Evolutionary conservation across 2,888 invertebrate species (phyloP).

Genomic region (Beris chalybata): DNA sequence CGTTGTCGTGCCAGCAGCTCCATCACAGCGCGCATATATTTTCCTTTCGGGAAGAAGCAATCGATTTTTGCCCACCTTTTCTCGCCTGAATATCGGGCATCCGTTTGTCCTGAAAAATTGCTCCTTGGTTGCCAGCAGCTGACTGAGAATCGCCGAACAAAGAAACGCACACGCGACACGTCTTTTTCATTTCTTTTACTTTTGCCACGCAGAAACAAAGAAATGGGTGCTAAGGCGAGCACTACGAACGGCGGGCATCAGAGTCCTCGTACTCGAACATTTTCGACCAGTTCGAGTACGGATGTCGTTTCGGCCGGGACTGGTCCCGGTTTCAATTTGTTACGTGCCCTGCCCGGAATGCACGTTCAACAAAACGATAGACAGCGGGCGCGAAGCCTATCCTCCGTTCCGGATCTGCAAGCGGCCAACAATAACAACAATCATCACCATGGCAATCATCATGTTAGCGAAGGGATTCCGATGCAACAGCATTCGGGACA

Average conservation of each 20-base stretch:
- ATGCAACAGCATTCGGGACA: conserved; percentile 42
- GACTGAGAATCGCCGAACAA: neutral
- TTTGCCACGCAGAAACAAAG: neutral
- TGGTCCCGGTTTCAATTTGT: conserved; percentile 66
- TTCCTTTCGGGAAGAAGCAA: conserved; percentile 6
- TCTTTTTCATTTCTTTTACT: conserved; percentile 6
- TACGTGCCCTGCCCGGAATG: conserved; percentile 72
- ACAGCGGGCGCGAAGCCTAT: conserved; percentile 79
- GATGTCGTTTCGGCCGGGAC: conserved; percentile 62
- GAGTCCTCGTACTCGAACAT: conserved; percentile 73
- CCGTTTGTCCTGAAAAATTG: neutral
- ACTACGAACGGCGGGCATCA: conserved; percentile 68
- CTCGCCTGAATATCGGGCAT: neutral
- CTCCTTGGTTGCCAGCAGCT: neutral
- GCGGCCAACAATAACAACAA: conserved; percentile 46
- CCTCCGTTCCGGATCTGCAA: conserved; percentile 78
- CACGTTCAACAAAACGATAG: conserved; percentile 72
- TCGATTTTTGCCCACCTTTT: conserved; percentile 33
- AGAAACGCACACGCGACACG: neutral
- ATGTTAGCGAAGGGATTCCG: conserved; percentile 58
- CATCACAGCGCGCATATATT: conserved; percentile 23
- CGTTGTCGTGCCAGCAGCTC: neutral
- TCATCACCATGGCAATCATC: conserved; percentile 40
- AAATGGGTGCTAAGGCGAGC: conserved; percentile 84
- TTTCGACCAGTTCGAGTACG: conserved; percentile 72